Conservation (phyloP, 2,113 vertebrate genomes). For the Corapipo altera region DNA sequence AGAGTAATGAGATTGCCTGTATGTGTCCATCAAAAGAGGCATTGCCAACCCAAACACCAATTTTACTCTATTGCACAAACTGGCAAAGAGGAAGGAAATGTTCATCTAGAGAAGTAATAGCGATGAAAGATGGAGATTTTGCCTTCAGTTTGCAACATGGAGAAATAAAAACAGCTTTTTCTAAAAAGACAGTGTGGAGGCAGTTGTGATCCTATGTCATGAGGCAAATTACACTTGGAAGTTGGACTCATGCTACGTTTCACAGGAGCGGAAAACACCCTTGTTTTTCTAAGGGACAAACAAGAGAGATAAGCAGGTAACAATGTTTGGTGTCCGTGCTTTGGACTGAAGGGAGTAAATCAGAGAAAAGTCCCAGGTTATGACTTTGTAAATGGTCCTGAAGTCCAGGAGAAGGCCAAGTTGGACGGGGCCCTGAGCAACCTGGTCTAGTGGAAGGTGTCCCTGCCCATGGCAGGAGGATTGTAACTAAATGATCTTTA, state of each 20-base stretch:
- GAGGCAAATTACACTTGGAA: not conserved
- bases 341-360: not conserved
- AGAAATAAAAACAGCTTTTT: not conserved
- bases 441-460: not conserved
- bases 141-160: not conserved
- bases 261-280: not conserved
- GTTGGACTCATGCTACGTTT: not conserved
- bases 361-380: not conserved
- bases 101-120: not conserved
- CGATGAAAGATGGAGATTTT: not conserved
- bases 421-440: not conserved
- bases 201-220: not conserved
- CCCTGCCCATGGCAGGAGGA: not conserved
- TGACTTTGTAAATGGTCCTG: not conserved
- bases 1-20: not conserved
- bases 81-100: slow-evolving; percentile 24
- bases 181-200: not conserved
- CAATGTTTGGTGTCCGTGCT: not conserved
- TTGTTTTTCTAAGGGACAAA: not conserved
- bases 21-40: not conserved
- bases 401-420: not conserved
- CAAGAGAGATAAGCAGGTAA: not conserved
- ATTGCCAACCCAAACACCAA: not conserved
- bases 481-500: not conserved
- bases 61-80: slow-evolving; percentile 5